Evolutionary conservation across 2,113 vertebrate genomes (phyloP), one percentile per base, ranked within the genome.

Genomic region (Thamnaconus septentrionalis): DNA sequence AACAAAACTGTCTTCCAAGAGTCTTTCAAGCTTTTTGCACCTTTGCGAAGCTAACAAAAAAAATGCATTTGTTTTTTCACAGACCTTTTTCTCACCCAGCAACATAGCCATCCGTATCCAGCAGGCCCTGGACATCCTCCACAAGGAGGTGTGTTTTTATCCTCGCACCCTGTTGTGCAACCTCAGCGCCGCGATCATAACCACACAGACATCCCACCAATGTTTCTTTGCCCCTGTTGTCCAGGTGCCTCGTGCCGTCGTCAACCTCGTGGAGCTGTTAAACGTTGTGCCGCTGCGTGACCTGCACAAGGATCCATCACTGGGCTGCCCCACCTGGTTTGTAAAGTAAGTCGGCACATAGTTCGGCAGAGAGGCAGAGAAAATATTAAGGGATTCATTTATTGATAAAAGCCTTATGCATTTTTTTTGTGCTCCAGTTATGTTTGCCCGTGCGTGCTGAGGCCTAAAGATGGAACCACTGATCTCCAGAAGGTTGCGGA

Each of bases 181-280:
- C 8, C 5, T 59, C 10, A 18, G 50, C 9, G 0, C 51, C 12
- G 1, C 4, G 53, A 48, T 41, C 7, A 7, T 46, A 8, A 56
- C 51, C 5, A 45, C 41, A 43, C 41, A 18, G 5, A 18, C 8
- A 12, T 31, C 5, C 5, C 3, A 3, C 40, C 10, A 6, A 52
- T 42, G 5, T 18, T 41, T 7, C 3, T 54, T 3, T 40, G 64
- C 42, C 40, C 53, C 18, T 44, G 0, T 12, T 41, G 4, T 66
- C 4, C 75, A 99, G 97, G 93, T 98, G 42, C 97, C 96, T 3
- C 94, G 90, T 78, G 93, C 92, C 7, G 64, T 97, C 8, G 95
- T 99, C 69, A 98, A 93, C 67, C 87, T 99, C 9, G 91, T 96
- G 31, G 92, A 95, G 59, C 74, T 96, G 75, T 62, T 92, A 45